Evolutionary conservation across 2,888 invertebrate species (phyloP), one percentile per base, ranked within the genome.

Genomic region (Eristalinus sepulchralis): DNA sequence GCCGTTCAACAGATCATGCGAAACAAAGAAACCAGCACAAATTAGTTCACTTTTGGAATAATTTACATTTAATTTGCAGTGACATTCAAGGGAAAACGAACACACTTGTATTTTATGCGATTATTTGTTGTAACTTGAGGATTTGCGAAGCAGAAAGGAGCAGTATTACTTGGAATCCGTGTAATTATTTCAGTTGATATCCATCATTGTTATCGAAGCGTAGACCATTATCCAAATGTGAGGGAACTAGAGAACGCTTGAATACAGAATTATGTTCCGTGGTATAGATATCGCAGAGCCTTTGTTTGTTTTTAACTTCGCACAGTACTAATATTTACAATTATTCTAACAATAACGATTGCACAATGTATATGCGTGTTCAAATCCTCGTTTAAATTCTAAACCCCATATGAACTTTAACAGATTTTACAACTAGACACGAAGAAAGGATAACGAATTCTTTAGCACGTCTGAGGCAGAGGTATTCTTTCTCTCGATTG

Each of bases 371-470:
- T 64, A 47, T 67, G 67, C 34, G 71, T 68, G 73, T 82, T 76
- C 63, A 62, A 77, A 86, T 71, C 47, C 75, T 71, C 53, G 83
- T 83, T 79, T 75, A 78, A 83, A 82, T 86, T 86, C 86, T 83
- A 83, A 78, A 67, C 83, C 85, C 90, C 90, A 91, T 91, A 91
- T 91, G 91, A 90, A 90, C 89, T 91, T 90, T 91, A 91, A 92
- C 91, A 91, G 90, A 92, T 92, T 92, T 92, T 91, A 91, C 91
- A 91, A 92, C 92, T 91, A 91, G 91, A 92, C 91, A 91, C 83
- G 86, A 91, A 90, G 91, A 91, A 90, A 92, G 92, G 91, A 87
- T 91, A 92, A 92, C 92, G 91, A 91, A 92, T 91, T 92, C 92
- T 92, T 91, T 92, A 86, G 59, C 86, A 83, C 83, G 82, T 86